A percentile compares a stretch with the other conserved stretches of the same genome.
These are phyloP conservation scores for Rhinatrema bivittatum DNA, from an alignment of 2,797 vertebrate species.

Conservation along the genomic window DNA sequence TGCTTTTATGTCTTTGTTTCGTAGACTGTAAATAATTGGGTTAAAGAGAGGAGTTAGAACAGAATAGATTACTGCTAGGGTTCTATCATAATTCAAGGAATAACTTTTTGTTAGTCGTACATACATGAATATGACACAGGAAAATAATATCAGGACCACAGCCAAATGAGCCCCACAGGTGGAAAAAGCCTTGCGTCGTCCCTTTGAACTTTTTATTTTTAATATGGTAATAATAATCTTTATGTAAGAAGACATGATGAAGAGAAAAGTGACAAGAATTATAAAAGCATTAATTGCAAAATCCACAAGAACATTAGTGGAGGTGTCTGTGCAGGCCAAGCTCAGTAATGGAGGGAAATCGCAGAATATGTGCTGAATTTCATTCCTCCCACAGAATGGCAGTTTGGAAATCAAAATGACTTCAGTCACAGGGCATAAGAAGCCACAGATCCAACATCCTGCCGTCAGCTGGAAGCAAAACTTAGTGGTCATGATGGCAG, in stretches of 20 bases:
- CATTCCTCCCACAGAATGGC: slow-evolving; percentile 55
- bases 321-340: slow-evolving; percentile 41
- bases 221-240: slow-evolving; percentile 43
- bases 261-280: slow-evolving; percentile 44
- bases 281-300: slow-evolving; percentile 40
- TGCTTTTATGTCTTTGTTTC: slow-evolving; percentile 42
- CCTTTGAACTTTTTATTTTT: slow-evolving; percentile 31
- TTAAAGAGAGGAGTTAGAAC: slow-evolving; percentile 60
- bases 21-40: slow-evolving; percentile 59
- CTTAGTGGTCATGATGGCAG: slow-evolving; percentile 31
- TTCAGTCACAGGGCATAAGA: slow-evolving; percentile 22
- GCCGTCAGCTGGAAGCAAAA: slow-evolving; percentile 19
- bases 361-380: slow-evolving; percentile 58
- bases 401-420: slow-evolving; percentile 50
- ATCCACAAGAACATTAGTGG: slow-evolving; percentile 41
- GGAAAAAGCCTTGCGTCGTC: slow-evolving; percentile 52
- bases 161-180: slow-evolving; percentile 62
- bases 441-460: slow-evolving; percentile 25
- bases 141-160: slow-evolving; percentile 51
- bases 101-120: slow-evolving; percentile 36
- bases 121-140: slow-evolving; percentile 38
- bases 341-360: slow-evolving; percentile 55
- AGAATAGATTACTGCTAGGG: slow-evolving; percentile 22
- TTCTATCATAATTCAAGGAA: slow-evolving; percentile 30
- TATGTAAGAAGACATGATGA: slow-evolving; percentile 55